Evolutionary conservation across 2,797 vertebrate genomes (phyloP), one percentile per base, ranked within the genome.

Genomic region (Salmo trutta): DNA sequence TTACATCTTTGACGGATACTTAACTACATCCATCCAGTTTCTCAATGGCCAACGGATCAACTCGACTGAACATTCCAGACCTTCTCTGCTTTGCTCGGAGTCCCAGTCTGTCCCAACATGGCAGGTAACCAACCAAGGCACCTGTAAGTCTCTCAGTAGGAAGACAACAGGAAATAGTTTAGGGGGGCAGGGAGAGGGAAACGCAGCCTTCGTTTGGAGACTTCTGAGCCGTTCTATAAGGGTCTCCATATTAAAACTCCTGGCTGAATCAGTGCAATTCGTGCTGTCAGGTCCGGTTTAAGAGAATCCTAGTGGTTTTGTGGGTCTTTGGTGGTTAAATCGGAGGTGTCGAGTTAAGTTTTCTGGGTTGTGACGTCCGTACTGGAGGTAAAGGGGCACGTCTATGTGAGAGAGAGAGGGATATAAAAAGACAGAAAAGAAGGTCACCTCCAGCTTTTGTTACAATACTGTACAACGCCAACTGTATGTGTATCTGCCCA

Each of bases 371-470:
- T 73, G 56, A 72, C 59, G 78, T 76, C 66, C 83, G 80, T 66
- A 84, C 29, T 8, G 86, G 86, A 24, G 84, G 84, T 33, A 74
- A 65, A 19, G 83, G 70, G 6, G 78, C 76, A 79, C 70, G 81
- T 78, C 84, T 87, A 59, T 21, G 68, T n/a, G 70, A 54, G 71
- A 51, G 2, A 47, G 41, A 47, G 41, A 68, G 71, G 72, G 54
- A n/a, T 75, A 19, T 5, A 65, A 14, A 15, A 29, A 65, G 70
- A 47, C 12, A n/a, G 29, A 52, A 15, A 56, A 10, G 5, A 27
- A 67, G 7, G 31, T 17, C 27, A 33, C 65, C 65, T 67, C 16
- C 24, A 67, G 27, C 14, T 1, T 67, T 67, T 31, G 65, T 16
- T 17, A 33, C 27, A 27, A 6, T 67, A 33, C 27, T 33, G 5